phyloP scores from a whole-genome alignment of 2,888 invertebrate genomes.

The Coremacera marginata region DNA sequence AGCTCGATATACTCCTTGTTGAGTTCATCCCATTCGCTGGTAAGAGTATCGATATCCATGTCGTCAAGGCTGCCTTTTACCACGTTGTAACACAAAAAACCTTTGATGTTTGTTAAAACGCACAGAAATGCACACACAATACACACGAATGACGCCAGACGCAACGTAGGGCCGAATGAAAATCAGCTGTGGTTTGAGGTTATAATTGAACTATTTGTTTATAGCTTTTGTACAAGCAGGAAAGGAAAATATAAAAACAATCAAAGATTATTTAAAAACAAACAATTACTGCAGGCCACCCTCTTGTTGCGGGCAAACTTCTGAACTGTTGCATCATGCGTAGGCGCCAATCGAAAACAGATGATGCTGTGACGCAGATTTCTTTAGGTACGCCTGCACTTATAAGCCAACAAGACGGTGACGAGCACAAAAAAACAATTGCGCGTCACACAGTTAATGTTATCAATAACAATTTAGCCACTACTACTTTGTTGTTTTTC shows the following conservation, averaged over 20 bases:
- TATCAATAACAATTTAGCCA: not conserved
- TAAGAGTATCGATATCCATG: constrained; percentile 73
- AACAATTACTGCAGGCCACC: no score
- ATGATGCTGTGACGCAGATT: not conserved
- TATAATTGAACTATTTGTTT: not conserved
- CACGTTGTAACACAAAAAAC: not conserved
- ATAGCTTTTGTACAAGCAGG: no score
- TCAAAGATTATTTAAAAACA: no score
- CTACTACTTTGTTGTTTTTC: not conserved
- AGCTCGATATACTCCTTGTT: constrained; percentile 82
- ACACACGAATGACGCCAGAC: not conserved
- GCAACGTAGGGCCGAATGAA: not conserved
- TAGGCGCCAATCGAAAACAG: not conserved
- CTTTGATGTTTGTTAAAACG: no score
- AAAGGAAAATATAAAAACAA: no score
- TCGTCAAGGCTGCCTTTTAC: constrained; percentile 20
- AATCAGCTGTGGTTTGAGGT: constrained; percentile 16
- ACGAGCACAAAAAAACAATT: not conserved
- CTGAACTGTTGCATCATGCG: constrained; percentile 13
- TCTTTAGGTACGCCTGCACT: not conserved
- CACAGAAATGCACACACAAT: not conserved
- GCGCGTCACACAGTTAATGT: not conserved
- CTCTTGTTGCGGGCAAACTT: no score
- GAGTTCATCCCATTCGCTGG: constrained; percentile 85
- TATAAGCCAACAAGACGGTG: not conserved